Evolutionary conservation across 2,888 invertebrate species (phyloP), one percentile per base, ranked within the genome.

Genomic region (Nasonovia ribisnigri): DNA sequence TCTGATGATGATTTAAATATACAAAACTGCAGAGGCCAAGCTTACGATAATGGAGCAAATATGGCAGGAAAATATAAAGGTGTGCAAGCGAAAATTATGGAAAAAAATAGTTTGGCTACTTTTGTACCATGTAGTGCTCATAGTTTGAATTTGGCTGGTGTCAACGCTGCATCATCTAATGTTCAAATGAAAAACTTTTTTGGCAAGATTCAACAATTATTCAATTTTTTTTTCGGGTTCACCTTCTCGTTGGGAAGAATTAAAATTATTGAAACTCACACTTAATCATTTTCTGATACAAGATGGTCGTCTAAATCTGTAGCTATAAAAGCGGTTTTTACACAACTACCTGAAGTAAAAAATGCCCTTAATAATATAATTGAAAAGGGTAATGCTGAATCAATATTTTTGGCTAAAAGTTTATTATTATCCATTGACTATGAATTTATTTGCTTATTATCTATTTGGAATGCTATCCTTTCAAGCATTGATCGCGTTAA

Each of bases 361-460:
- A 48, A n/a, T 87, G 87, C 87, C 48, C 48, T 87, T n/a, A 87
- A 48, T 87, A 87, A 87, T 87, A 48, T 87, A 48, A 87, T 48
- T 87, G 87, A 87, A 87, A 84, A 84, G 4, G 84, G 84, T 77
- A 84, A 84, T 84, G 20, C 36, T 42, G 84, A 84, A 42, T 84
- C 84, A 26, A 54, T 88, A 88, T 57, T 42, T 60, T 60, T 89
- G 26, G 60, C 57, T 43, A 89, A 89, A 89, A 60, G 26, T 43
- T 89, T 89, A 43, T 43, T 60, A 29, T 42, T 43, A 42, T 42
- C 43, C 29, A 88, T 57, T 57, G 88, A 88, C 43, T 57, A 88
- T 88, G 54, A 57, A 88, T 88, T 88, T 57, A 88, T 88, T 88
- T 88, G 88, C 54, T 57, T 48, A n/a, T 87, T 88, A 88, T 57